Base-by-base conservation (phyloP, 2,797 vertebrate genomes). In the Silurus lanzhouensis region DNA sequence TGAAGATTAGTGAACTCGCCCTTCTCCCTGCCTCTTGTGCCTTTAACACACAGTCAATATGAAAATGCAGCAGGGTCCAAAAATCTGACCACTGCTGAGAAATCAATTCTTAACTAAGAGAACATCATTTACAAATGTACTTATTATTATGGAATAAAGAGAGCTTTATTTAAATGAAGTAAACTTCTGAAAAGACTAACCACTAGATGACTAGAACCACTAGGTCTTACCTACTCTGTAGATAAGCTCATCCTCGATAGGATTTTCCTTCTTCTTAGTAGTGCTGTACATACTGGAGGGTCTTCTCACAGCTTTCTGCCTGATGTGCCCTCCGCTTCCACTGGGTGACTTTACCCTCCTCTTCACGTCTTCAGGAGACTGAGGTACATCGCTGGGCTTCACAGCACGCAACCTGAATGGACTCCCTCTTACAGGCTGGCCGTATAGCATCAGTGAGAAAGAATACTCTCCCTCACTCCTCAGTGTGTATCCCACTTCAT, bases 221-320 rank as follows among this genome's bases (percentile, higher is more conserved):
- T 44, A 15, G 2, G 1, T 86, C 95, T 95, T 94, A 99, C 98
- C 98, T 7, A 99, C 97, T 38, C 97, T 96, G 90, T 98, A 97
- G 95, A 99, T 98, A 78, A 99, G 96, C 84, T 99, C 98, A 0
- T 99, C 98, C 90, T 99, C 98, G 0, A 99, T 99, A 68, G 98
- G 98, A 92, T 99, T 99, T 92, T 99, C 98, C 92, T 99, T 99
- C 88, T 97, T 97, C 92, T 97, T 99, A 91, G 96, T 96, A 0
- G 96, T 97, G 94, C 98, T 96, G 91, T 99, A 99, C 98, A 99
- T 99, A 91, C 97, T 98, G 89, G 97, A 97, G 0, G 98, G 98
- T 55, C 98, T 94, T 0, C 98, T 93, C 46, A 99, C 96, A 0
- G 98, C 98, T 87, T 98, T 99, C 94, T 99, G 98, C 17, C 98